phyloP scores from a whole-genome alignment of 2,888 invertebrate genomes.

The Rugalucina vietnamica region DNA sequence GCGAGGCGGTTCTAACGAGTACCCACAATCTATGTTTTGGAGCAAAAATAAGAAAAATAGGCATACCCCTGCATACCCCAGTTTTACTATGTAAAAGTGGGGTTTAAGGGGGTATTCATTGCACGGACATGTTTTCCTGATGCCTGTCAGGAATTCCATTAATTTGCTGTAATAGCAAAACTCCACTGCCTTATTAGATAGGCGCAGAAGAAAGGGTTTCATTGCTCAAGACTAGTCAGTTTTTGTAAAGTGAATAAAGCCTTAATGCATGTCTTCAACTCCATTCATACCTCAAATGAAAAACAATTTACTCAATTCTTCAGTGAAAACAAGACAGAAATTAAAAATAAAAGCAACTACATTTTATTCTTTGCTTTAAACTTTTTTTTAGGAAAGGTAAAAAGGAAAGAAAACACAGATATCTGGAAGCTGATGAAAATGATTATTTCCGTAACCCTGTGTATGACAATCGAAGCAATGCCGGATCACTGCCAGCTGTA shows the following conservation, averaged over 20 bases:
- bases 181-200: too few species aligned
- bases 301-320: not conserved
- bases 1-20: too few species aligned
- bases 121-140: too few species aligned
- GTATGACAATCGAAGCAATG: not conserved
- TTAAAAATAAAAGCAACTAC: not conserved
- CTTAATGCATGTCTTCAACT: not conserved
- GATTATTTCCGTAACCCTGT: not conserved
- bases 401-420: not conserved
- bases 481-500: not conserved
- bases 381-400: not conserved
- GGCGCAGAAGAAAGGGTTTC: too few species aligned
- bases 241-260: not conserved
- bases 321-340: not conserved
- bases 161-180: too few species aligned
- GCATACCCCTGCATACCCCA: too few species aligned
- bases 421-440: not conserved
- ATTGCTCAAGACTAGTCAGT: too few species aligned
- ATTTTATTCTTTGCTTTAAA: not conserved
- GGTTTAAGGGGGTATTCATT: too few species aligned
- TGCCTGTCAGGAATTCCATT: too few species aligned
- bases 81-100: too few species aligned
- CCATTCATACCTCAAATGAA: not conserved
- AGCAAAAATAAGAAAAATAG: too few species aligned
- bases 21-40: too few species aligned